Conservation (phyloP, 2,113 vertebrate species). For the Hippocampus guttulatus region DNA sequence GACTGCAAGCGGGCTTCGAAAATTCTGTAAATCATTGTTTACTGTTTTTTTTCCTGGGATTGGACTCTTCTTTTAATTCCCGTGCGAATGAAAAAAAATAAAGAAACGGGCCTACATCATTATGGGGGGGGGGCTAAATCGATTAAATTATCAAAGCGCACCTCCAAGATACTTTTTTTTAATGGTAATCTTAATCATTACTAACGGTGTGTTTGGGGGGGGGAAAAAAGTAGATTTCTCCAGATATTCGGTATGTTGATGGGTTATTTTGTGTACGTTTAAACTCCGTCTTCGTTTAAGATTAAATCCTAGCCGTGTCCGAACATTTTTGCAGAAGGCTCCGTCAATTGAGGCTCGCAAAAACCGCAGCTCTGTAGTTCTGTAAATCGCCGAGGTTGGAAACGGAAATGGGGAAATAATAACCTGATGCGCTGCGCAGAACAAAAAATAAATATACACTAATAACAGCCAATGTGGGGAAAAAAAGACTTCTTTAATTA, state of each 20-base stretch:
- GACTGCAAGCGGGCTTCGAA: slow-evolving; percentile 83
- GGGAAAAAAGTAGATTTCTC: neutral
- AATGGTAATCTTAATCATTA: neutral
- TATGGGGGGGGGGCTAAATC: neutral
- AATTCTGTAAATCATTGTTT: slow-evolving; percentile 55
- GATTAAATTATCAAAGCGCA: neutral
- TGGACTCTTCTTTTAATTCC: slow-evolving; percentile 10
- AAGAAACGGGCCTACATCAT: neutral
- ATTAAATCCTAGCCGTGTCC: neutral
- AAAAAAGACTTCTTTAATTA: neutral
- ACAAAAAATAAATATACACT: neutral
- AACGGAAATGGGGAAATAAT: slow-evolving; percentile 20
- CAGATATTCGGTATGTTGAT: neutral
- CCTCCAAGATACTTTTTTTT: neutral
- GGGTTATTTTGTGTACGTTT: neutral
- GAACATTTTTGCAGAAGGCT: neutral
- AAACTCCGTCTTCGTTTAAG: neutral
- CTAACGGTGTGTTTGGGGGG: neutral
- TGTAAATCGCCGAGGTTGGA: slow-evolving; percentile 17
- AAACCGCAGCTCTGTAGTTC: neutral
- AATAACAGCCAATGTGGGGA: neutral
- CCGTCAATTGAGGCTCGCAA: neutral
- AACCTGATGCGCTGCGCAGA: slow-evolving; percentile 3
- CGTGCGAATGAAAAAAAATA: neutral
- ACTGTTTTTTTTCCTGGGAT: slow-evolving; percentile 35